Conservation (phyloP, 2,888 invertebrate species). For the Nebria salina region DNA sequence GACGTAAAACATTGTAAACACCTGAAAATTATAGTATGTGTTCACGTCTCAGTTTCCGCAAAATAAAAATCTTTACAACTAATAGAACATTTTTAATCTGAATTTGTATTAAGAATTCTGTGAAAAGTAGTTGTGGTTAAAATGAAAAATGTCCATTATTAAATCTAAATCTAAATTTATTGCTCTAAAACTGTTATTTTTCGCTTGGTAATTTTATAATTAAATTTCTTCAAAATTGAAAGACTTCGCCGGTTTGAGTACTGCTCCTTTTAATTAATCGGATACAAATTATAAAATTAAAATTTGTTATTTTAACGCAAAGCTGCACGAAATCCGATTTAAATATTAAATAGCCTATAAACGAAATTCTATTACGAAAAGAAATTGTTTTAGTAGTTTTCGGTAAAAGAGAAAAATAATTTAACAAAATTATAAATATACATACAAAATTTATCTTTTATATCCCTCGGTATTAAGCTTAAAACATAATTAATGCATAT, state of each 20-base stretch:
- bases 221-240: background rate
- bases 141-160: no score
- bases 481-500: no score
- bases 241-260: background rate
- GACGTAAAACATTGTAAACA: background rate
- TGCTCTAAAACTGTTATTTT: background rate
- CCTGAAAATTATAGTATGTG: no score
- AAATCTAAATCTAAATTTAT: no score
- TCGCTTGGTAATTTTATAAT: background rate
- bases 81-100: no score
- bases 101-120: no score
- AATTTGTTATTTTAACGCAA: background rate
- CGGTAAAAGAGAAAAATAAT: background rate
- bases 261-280: background rate
- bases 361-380: background rate
- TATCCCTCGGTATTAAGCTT: background rate
- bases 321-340: background rate
- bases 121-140: no score
- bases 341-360: background rate
- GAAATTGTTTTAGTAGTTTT: background rate
- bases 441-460: background rate
- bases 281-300: background rate
- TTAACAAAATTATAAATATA: background rate
- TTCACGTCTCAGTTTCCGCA: no score
- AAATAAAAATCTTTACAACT: no score